These are phyloP conservation scores for Fragum sueziense DNA, from an alignment of 2,888 invertebrate genomes.

Conservation along the genomic window DNA sequence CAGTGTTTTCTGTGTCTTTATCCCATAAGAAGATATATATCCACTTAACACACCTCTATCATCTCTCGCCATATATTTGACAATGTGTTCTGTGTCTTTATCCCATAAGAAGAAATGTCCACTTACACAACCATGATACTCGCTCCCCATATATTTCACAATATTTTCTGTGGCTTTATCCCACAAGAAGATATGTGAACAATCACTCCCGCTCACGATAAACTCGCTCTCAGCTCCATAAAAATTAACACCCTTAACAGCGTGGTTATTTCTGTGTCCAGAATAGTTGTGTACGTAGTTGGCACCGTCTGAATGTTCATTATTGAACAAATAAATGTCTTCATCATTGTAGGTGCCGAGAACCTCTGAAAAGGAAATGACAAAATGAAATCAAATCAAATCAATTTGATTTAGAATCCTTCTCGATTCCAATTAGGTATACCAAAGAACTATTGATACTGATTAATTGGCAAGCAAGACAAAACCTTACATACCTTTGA, in stretches of 20 bases:
- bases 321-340: slow-evolving; percentile 94
- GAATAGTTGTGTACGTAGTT: slow-evolving; percentile 85
- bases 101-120: no score
- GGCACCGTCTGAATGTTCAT: slow-evolving; percentile 84
- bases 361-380: slow-evolving; percentile 87
- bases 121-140: slow-evolving; percentile 81
- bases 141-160: slow-evolving; percentile 88
- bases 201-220: slow-evolving; percentile 96
- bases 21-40: no score
- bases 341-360: slow-evolving; percentile 97
- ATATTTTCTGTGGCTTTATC: slow-evolving; percentile 93
- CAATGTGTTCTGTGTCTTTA: no score
- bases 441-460: no score
- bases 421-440: no score
- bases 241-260: slow-evolving; percentile 95
- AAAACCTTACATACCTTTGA: no score
- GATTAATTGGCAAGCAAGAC: no score
- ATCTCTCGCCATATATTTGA: no score
- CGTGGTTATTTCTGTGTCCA: slow-evolving; percentile 86
- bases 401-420: no score
- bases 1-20: no score
- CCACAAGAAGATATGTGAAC: slow-evolving; percentile 94
- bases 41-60: no score
- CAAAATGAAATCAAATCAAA: no score
- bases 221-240: slow-evolving; percentile 96